Conservation (phyloP, 2,888 invertebrate species). For the Drosophila mercatorum region DNA sequence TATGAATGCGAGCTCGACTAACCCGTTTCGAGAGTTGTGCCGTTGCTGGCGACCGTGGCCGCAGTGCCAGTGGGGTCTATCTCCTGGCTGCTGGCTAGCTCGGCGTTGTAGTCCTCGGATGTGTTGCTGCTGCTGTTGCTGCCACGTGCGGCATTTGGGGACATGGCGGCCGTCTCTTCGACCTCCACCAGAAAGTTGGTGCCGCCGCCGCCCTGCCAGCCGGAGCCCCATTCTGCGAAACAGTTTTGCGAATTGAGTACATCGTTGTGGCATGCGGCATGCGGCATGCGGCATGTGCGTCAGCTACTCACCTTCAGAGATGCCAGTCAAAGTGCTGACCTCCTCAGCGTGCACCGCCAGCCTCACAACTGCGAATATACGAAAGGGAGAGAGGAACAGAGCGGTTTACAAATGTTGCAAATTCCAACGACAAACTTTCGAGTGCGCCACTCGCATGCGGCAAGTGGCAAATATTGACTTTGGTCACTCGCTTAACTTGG, state of each 20-base stretch:
- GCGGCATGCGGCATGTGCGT: slow-evolving; percentile 24
- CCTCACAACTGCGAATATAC: slow-evolving; percentile 72
- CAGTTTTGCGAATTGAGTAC: slow-evolving; percentile 13
- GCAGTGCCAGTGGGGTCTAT: slow-evolving; percentile 55
- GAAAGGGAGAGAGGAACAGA: neutral
- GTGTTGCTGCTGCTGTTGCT: slow-evolving; percentile 54
- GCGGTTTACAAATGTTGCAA: slow-evolving; percentile 11
- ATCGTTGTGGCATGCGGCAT: slow-evolving; percentile 36
- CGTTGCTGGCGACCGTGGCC: slow-evolving; percentile 50
- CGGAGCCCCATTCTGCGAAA: slow-evolving; percentile 84
- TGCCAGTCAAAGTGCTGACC: slow-evolving; percentile 73
- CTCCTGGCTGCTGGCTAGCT: slow-evolving; percentile 66
- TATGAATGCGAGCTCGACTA: slow-evolving; percentile 16
- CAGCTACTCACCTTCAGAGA: slow-evolving; percentile 81
- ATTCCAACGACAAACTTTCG: slow-evolving; percentile 33
- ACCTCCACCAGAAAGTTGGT: slow-evolving; percentile 84
- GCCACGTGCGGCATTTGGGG: slow-evolving; percentile 48
- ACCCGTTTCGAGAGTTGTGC: slow-evolving; percentile 68
- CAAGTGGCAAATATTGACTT: slow-evolving; percentile 37
- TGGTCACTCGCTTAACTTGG: slow-evolving; percentile 29
- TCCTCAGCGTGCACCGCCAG: slow-evolving; percentile 80
- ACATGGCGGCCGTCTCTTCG: slow-evolving; percentile 80
- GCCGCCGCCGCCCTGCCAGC: slow-evolving; percentile 83
- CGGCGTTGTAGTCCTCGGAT: slow-evolving; percentile 69
- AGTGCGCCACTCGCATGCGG: slow-evolving; percentile 28